Base-by-base conservation (phyloP, 2,888 invertebrate genomes). In the Empis stercorea region DNA sequence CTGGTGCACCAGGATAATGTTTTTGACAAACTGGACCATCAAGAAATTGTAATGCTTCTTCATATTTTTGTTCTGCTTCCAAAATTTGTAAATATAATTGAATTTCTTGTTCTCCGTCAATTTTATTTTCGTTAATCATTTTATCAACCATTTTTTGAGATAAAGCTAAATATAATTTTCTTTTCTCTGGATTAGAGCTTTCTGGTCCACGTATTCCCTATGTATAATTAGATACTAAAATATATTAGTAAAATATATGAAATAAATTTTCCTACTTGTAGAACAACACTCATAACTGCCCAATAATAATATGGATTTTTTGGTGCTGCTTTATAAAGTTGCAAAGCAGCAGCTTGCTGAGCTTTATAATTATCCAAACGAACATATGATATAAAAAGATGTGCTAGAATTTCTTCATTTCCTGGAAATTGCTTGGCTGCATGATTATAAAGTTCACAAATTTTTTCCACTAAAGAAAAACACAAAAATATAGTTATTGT, bases 251-350 rank as follows among this genome's bases (percentile, higher is more conserved):
- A n/a, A n/a, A n/a, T n/a, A n/a, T n/a, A n/a, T n/a, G n/a, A n/a
- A n/a, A n/a, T n/a, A n/a, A n/a, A n/a, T n/a, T n/a, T n/a, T n/a
- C n/a, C 55, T 58, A 88, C 91, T 78, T 96, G 96, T 73, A 96
- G 79, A 17, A 96, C 84, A 56, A 93, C 81, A 64, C 95, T 95
- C 88, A 96, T 95, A 10, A 97, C 86, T 16, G 91, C 88, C 99
- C 97, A 99, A 66, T 93, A 95, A 65, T 94, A 95, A 65, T 97
- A 97, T 0, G 94, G 94, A 66, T 91, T 92, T 66, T 95, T 95
- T 3, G 89, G 86, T 59, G 84, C 84, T 47, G 88, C 73, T 73
- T 93, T 95, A 71, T 91, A 96, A 32, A 99, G 73, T 11, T 81
- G 78, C 76, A 95, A 78, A 0, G 96, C 97, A 1, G 86, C 81